Conservation (phyloP, 2,113 vertebrate genomes). For the Oncorhynchus clarkii region DNA sequence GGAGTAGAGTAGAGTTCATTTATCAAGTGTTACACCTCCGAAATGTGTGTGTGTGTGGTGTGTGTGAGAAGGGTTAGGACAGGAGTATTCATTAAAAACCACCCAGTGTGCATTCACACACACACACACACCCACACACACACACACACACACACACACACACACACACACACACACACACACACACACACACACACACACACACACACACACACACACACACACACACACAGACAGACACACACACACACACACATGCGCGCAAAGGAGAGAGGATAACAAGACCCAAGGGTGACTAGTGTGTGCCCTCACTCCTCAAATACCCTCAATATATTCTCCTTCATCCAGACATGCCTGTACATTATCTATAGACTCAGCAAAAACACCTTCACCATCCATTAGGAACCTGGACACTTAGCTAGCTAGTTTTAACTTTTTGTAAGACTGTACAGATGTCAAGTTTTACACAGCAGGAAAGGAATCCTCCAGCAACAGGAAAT, state of each 20-base stretch:
- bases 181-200: too few relatives aligned
- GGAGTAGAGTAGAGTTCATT: conserved; percentile 51
- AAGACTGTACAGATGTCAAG: neutral
- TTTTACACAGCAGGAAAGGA: too few relatives aligned
- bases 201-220: too few relatives aligned
- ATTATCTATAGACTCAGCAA: conserved; percentile 57
- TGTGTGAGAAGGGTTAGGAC: conserved; percentile 60
- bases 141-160: too few relatives aligned
- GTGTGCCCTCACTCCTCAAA: conserved; percentile 66
- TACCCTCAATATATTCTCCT: conserved; percentile 70
- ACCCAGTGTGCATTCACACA: neutral
- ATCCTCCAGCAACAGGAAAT: neutral
- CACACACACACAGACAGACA: too few relatives aligned
- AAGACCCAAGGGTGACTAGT: conserved; percentile 71
- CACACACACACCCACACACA: too few relatives aligned
- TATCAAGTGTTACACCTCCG: too few relatives aligned
- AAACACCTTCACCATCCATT: conserved; percentile 42
- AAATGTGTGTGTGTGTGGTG: too few relatives aligned
- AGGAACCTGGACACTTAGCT: conserved; percentile 15
- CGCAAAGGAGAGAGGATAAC: conserved; percentile 70
- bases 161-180: too few relatives aligned
- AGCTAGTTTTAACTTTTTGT: conserved; percentile 29
- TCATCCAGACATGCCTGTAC: conserved; percentile 66
- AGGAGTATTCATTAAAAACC: conserved; percentile 68
- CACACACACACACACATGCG: conserved; percentile 26